Base-by-base conservation (phyloP, 1,140 invertebrate genomes). In the Macrotrachela quadricornifera region DNA sequence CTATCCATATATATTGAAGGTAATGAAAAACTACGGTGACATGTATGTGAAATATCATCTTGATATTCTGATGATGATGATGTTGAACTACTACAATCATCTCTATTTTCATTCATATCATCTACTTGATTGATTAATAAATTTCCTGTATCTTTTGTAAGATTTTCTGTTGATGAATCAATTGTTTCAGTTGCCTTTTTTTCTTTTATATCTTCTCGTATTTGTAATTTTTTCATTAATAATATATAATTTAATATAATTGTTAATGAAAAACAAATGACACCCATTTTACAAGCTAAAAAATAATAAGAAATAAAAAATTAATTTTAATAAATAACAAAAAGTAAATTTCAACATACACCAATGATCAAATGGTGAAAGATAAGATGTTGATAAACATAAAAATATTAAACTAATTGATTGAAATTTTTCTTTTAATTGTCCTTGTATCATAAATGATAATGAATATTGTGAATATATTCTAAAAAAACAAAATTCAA, bases 341-440 rank as follows among this genome's bases (percentile, higher is more conserved):
- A 47, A 57, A 16, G 59, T 6, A 55, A 51, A 10, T 42, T 17
- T 40, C 56, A 41, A 17, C 53, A 39, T 52, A 63, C 61, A 17
- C 21, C 21, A 30, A 30, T 30, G 21, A 4, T 30, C 21, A 30
- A 30, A 30, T 30, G 21, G 21, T 30, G 21, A 30, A 30, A 30
- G 21, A 30, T 30, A 30, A 30, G 3, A 2, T 4, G 21, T 30
- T 21, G 63, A 57, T 14, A 67, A 39, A 57, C 63, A 65, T 6
- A 67, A 54, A 50, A 57, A 63, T 9, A 58, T 63, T 14, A 67
- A 62, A 10, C 62, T 62, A 51, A 63, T 57, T 18, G 64, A 67
- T 50, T 67, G 63, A n/a, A 67, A 47, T 49, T 66, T 66, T 55
- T 66, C 64, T 50, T 66, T 66, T 46, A 66, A 53, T 56, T 66